phyloP scores from a whole-genome alignment of 2,113 vertebrate species.

The Corvus cornix region DNA sequence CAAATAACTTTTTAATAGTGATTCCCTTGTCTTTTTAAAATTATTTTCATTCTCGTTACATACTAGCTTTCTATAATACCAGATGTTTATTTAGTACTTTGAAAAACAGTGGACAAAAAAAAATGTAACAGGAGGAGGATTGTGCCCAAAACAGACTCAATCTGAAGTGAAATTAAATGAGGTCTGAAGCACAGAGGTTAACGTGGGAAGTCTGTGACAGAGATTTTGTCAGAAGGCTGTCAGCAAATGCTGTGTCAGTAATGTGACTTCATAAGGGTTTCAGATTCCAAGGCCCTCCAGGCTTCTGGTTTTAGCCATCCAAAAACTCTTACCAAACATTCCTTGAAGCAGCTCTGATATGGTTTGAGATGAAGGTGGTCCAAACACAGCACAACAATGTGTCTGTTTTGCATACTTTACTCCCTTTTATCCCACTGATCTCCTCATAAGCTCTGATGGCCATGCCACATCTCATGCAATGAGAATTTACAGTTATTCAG shows the following conservation, averaged over 20 bases:
- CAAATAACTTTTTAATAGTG: not conserved
- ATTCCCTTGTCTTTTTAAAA: not conserved
- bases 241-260: not conserved
- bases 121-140: fast-evolving
- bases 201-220: not conserved
- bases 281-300: not conserved
- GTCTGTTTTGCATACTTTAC: not conserved
- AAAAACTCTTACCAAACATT: not conserved
- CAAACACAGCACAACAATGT: not conserved
- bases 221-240: not conserved
- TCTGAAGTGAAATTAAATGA: not conserved
- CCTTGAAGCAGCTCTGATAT: not conserved
- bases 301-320: not conserved
- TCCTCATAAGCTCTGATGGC: not conserved
- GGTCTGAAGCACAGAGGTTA: not conserved
- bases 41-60: not conserved
- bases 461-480: not conserved
- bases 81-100: not conserved
- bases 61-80: not conserved
- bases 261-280: not conserved
- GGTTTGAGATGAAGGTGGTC: not conserved
- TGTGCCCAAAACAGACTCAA: not conserved
- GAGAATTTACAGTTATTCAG: not conserved
- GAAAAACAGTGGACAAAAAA: not conserved
- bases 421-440: not conserved